phyloP scores from a whole-genome alignment of 1,140 invertebrate species.

The Zaprionus lachaisei region DNA sequence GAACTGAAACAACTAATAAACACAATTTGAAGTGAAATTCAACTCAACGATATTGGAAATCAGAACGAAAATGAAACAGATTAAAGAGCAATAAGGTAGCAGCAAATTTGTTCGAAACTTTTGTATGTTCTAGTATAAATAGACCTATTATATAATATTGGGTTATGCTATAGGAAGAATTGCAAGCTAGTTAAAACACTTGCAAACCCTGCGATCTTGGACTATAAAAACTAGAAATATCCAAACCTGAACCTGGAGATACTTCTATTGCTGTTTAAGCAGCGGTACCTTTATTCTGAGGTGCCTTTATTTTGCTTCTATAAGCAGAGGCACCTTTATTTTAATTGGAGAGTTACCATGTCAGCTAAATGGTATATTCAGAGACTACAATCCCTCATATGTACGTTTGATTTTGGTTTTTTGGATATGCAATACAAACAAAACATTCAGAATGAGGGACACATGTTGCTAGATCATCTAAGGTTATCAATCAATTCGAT shows the following conservation, averaged over 20 bases:
- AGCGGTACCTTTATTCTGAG: no score
- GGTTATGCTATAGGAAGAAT: neutral
- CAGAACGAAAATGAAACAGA: neutral
- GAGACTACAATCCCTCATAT: no score
- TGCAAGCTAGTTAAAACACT: neutral
- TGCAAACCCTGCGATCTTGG: neutral
- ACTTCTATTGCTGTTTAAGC: neutral
- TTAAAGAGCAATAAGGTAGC: neutral
- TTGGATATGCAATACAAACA: no score
- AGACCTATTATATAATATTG: neutral
- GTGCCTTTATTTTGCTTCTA: no score
- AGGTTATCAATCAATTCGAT: no score
- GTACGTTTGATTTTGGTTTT: no score
- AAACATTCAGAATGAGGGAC: no score
- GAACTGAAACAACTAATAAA: neutral
- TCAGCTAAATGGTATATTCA: neutral
- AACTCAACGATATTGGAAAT: constrained; percentile 4
- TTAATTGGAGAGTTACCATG: neutral
- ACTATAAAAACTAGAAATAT: neutral
- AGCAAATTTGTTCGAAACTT: neutral
- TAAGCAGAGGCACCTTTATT: no score
- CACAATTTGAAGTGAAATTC: neutral
- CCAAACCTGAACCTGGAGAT: neutral
- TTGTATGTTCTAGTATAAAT: neutral
- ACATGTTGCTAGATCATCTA: no score